phyloP scores from a whole-genome alignment of 2,797 vertebrate genomes.

The Melanotaenia maccullochi region DNA sequence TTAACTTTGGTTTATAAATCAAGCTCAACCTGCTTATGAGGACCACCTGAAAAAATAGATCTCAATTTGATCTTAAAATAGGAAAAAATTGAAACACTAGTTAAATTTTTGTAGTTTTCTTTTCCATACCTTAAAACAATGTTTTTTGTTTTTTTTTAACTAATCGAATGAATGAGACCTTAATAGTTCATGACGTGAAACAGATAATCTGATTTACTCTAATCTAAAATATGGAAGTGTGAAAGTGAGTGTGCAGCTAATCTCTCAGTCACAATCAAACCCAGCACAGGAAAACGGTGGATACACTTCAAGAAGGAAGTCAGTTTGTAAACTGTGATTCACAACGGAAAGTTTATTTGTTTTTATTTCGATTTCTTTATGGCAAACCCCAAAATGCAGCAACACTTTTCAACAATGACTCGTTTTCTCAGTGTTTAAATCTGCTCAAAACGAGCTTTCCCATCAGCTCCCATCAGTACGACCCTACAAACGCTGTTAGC shows the following conservation, averaged over 20 bases:
- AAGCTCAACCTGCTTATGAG: too few species aligned
- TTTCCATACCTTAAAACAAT: too few species aligned
- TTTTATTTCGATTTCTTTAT: not conserved
- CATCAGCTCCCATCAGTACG: not conserved
- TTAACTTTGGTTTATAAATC: not conserved
- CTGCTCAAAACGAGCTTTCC: not conserved
- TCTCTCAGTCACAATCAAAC: not conserved
- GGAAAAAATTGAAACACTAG: too few species aligned
- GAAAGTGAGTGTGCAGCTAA: not conserved
- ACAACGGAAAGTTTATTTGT: not conserved
- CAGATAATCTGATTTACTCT: too few species aligned
- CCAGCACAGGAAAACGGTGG: not conserved
- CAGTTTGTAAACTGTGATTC: not conserved
- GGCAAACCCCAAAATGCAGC: not conserved
- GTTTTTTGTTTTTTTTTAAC: too few species aligned
- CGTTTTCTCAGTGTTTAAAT: not conserved
- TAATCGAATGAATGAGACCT: too few species aligned
- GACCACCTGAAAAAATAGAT: too few species aligned
- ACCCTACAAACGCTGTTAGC: not conserved
- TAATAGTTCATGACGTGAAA: too few species aligned
- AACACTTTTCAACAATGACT: not conserved
- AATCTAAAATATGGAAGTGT: not conserved
- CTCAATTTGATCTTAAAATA: too few species aligned
- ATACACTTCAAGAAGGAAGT: conserved; percentile 19
- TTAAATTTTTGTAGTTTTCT: too few species aligned